A percentile compares a stretch with the other conserved stretches of the same genome.
phyloP scores from a whole-genome alignment of 2,888 invertebrate species.

The Drosophila diplacantha region DNA sequence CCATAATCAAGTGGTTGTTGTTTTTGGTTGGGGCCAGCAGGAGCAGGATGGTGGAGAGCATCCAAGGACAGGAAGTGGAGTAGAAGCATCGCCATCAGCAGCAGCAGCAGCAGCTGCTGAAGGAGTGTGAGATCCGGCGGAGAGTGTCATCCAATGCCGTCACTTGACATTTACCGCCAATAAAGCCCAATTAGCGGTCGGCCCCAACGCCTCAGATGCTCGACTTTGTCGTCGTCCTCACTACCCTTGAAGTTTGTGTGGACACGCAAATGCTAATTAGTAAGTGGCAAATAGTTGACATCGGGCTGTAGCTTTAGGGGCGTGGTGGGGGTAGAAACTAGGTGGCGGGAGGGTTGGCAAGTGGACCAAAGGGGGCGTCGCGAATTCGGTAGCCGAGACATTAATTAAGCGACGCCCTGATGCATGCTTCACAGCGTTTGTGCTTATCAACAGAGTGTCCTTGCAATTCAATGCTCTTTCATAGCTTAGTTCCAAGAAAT shows the following conservation, averaged over 20 bases:
- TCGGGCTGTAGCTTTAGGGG: slow-evolving; percentile 10
- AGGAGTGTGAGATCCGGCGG: slow-evolving; percentile 6
- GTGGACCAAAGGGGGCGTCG: slow-evolving; percentile 2
- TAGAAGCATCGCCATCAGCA: neutral
- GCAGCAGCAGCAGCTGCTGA: neutral
- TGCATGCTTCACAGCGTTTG: slow-evolving; percentile 32
- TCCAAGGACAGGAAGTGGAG: neutral
- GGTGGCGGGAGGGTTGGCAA: neutral
- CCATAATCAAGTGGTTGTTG: slow-evolving; percentile 46
- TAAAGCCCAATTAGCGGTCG: slow-evolving; percentile 64
- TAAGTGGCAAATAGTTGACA: slow-evolving; percentile 61
- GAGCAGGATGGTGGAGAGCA: neutral
- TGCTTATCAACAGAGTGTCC: slow-evolving; percentile 19
- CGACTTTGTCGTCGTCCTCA: neutral
- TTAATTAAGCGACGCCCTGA: slow-evolving; percentile 39
- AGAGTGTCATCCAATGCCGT: slow-evolving; percentile 44
- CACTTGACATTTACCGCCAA: slow-evolving; percentile 66
- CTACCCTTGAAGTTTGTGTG: slow-evolving; percentile 45
- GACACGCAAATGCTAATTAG: slow-evolving; percentile 66
- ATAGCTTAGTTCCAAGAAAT: neutral
- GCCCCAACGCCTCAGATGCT: slow-evolving; percentile 6
- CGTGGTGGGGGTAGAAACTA: neutral
- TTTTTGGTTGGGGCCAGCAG: slow-evolving; percentile 4
- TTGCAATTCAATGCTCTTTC: slow-evolving; percentile 4
- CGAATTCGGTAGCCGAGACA: slow-evolving; percentile 30